phyloP scores from a whole-genome alignment of 2,113 vertebrate genomes.

The Melanocharis versteri region DNA sequence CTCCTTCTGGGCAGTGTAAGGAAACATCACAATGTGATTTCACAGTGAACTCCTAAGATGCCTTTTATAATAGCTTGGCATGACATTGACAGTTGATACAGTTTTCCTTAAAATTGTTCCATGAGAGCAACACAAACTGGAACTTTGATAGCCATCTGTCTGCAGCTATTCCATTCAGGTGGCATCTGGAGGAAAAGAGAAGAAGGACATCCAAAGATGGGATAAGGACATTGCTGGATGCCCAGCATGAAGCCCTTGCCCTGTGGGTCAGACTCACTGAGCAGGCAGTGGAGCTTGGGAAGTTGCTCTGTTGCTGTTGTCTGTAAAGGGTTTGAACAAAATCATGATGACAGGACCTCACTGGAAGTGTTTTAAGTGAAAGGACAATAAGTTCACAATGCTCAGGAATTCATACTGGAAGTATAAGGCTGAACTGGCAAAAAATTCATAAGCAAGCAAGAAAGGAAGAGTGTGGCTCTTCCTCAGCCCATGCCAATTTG shows the following conservation, averaged over 20 bases:
- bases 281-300: not conserved
- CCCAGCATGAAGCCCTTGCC: not conserved
- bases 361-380: not conserved
- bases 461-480: not conserved
- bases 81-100: not conserved
- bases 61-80: not conserved
- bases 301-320: not conserved
- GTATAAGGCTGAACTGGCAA: not conserved
- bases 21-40: not conserved
- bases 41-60: not conserved
- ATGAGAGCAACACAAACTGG: not conserved
- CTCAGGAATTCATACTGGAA: not conserved
- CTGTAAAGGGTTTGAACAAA: not conserved
- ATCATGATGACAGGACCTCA: not conserved
- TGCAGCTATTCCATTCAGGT: not conserved
- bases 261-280: not conserved
- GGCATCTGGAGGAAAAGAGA: not conserved
- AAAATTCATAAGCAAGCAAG: not conserved
- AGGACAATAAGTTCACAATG: not conserved
- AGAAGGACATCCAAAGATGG: not conserved
- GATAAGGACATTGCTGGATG: not conserved
- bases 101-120: not conserved
- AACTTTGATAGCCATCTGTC: not conserved
- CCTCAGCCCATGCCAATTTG: not conserved
- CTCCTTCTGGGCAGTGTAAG: not conserved